These are phyloP conservation scores for Drosophila melanica DNA, from an alignment of 1,140 invertebrate species.

Conservation along the genomic window DNA sequence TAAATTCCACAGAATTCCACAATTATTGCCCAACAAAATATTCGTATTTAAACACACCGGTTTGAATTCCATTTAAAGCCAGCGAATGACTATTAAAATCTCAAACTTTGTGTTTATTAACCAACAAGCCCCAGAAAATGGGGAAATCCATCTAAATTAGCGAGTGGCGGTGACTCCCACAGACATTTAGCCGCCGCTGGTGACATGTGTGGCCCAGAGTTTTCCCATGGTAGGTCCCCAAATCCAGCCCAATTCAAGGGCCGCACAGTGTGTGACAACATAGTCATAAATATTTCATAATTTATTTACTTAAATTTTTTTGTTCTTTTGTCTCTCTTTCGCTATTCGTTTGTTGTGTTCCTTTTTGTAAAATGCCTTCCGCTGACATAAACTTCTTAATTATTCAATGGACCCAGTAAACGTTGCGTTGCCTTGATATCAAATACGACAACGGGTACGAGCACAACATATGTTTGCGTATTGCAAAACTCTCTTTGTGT, in stretches of 20 bases:
- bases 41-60: too few species aligned
- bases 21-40: neutral
- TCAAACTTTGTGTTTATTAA: conserved; percentile 59
- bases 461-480: conserved; percentile 47
- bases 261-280: conserved; percentile 30
- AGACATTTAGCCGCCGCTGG: conserved; percentile 58
- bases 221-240: conserved; percentile 29
- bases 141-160: conserved; percentile 27
- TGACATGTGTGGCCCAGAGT: conserved; percentile 43
- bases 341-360: conserved; percentile 2
- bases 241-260: conserved; percentile 16
- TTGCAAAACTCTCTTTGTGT: conserved; percentile 64
- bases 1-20: conserved; percentile 48
- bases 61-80: neutral
- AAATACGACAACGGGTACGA: conserved; percentile 27
- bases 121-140: conserved; percentile 11
- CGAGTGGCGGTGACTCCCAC: conserved; percentile 22
- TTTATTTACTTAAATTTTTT: conserved; percentile 21
- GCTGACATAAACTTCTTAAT: conserved; percentile 55
- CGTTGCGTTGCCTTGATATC: conserved; percentile 36
- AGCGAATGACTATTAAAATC: conserved; percentile 60
- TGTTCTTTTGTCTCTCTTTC: conserved; percentile 18
- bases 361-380: conserved; percentile 38
- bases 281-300: conserved; percentile 77
- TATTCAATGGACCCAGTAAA: conserved; percentile 56